Evolutionary conservation across 2,113 vertebrate species (phyloP).

Genomic region (Brienomyrus longianalis): DNA sequence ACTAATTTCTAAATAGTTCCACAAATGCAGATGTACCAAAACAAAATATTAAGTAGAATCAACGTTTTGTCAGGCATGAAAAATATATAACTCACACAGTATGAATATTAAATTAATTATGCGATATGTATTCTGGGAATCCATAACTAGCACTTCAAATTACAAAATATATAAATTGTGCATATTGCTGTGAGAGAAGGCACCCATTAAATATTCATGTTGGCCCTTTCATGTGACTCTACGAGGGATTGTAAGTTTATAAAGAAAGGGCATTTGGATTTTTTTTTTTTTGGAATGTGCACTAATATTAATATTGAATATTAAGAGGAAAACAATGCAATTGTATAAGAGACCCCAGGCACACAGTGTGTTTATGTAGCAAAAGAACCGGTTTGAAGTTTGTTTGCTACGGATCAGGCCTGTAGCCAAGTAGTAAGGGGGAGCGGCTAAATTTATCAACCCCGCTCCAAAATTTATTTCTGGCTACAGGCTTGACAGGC

Average conservation of each 20-base stretch:
- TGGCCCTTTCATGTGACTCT: conserved; percentile 4
- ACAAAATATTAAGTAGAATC: conserved; percentile 16
- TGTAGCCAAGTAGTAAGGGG: background rate
- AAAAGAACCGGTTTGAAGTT: background rate
- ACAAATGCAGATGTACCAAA: background rate
- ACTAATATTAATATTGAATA: background rate
- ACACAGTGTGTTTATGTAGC: background rate
- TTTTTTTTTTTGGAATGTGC: background rate
- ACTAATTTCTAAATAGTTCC: background rate
- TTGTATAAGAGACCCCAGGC: background rate
- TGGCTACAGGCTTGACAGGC: background rate
- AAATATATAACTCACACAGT: conserved; percentile 3
- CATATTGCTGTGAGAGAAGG: background rate
- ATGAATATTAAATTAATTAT: conserved; percentile 11
- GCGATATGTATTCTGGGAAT: conserved; percentile 13
- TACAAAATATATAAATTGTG: conserved; percentile 11
- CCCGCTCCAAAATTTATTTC: background rate
- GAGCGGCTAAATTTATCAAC: background rate
- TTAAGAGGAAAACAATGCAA: background rate
- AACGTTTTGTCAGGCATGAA: conserved; percentile 14
- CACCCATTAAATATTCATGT: background rate
- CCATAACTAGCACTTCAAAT: background rate
- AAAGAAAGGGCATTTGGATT: background rate
- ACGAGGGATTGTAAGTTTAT: background rate
- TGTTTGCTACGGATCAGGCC: background rate